A percentile compares a stretch with the other conserved stretches of the same genome.
Conservation (phyloP, 1,140 invertebrate genomes). For the Hyles vespertilio region DNA sequence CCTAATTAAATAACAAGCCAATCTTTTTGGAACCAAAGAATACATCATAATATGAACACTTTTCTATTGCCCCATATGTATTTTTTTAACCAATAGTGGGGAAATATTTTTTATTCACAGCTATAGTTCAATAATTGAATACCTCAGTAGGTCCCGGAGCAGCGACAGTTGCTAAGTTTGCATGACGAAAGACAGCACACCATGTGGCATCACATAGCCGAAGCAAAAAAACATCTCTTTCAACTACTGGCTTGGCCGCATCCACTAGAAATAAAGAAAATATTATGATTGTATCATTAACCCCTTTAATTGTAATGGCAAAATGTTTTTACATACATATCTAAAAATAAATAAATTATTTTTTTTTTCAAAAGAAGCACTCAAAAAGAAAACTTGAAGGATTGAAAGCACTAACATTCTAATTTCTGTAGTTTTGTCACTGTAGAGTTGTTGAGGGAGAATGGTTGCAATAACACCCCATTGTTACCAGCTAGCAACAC, state of each 20-base stretch:
- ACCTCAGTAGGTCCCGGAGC: slow-evolving; percentile 56
- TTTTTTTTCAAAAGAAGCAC: background rate
- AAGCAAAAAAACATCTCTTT: slow-evolving; percentile 91
- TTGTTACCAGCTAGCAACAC: slow-evolving; percentile 89
- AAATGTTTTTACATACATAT: too few species aligned
- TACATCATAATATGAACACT: too few species aligned
- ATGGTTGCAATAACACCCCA: slow-evolving; percentile 89
- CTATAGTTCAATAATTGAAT: background rate
- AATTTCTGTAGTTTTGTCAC: slow-evolving; percentile 93
- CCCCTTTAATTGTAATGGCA: too few species aligned
- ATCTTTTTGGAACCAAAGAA: too few species aligned
- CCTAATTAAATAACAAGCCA: too few species aligned
- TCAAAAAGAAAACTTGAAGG: background rate
- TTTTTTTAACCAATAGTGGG: background rate
- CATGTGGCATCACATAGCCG: slow-evolving; percentile 85
- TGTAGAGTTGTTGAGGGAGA: slow-evolving; percentile 86
- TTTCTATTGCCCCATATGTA: too few species aligned
- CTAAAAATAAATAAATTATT: too few species aligned
- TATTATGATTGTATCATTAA: background rate
- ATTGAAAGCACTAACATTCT: slow-evolving; percentile 81
- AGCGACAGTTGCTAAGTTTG: slow-evolving; percentile 22
- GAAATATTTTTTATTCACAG: background rate
- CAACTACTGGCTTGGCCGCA: slow-evolving; percentile 81
- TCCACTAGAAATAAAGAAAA: slow-evolving; percentile 80
- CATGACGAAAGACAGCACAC: slow-evolving; percentile 85